Conservation (phyloP, 2,888 invertebrate species). For the Hybos culiciformis region DNA sequence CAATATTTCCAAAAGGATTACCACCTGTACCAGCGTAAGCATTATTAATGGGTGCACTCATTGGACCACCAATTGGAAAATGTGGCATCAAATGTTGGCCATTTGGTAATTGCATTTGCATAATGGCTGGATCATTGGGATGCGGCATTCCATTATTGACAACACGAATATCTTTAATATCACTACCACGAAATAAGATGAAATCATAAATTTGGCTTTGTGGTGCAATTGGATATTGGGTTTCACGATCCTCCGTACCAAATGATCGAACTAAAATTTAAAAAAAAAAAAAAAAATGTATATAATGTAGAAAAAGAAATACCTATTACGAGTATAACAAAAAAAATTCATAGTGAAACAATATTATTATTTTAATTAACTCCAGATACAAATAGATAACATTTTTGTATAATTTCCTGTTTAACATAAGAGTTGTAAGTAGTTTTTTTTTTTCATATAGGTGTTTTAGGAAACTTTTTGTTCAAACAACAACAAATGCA, state of each 20-base stretch:
- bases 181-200: conserved; percentile 93
- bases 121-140: conserved; percentile 97
- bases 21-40: conserved; percentile 30
- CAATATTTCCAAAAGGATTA: conserved; percentile 33
- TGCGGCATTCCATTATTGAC: conserved; percentile 74
- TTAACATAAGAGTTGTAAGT: neutral
- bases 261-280: conserved; percentile 80
- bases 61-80: conserved; percentile 58
- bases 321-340: too few species aligned
- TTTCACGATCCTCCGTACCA: conserved; percentile 96
- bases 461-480: too few species aligned
- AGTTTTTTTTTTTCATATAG: too few species aligned
- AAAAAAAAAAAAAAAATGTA: conserved; percentile 20
- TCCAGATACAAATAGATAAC: too few species aligned
- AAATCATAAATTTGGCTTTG: conserved; percentile 98
- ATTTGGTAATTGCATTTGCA: conserved; percentile 70
- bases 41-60: conserved; percentile 40
- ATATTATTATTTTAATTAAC: too few species aligned
- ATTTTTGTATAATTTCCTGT: neutral
- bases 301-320: too few species aligned
- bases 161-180: conserved; percentile 97
- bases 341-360: too few species aligned
- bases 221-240: conserved; percentile 88
- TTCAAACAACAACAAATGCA: too few species aligned
- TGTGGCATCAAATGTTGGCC: conserved; percentile 50